Conservation (phyloP, 2,797 vertebrate genomes). For the Enteromius viviparus region DNA sequence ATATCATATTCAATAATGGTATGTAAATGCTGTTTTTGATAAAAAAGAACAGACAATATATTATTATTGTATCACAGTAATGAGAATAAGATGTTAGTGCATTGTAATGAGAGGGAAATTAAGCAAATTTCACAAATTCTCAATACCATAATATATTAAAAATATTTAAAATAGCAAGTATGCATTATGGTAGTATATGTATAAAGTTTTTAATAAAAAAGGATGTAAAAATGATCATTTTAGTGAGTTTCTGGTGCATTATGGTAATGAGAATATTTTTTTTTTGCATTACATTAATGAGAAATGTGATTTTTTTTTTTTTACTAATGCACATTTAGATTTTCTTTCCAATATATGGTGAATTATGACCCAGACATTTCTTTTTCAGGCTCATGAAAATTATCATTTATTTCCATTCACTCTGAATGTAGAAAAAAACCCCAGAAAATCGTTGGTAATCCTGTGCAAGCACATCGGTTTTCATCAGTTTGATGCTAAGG, state of each 20-base stretch:
- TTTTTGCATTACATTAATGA: neutral
- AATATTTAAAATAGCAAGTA: neutral
- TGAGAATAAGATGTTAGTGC: neutral
- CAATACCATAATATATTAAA: neutral
- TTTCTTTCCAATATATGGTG: neutral
- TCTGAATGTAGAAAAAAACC: neutral
- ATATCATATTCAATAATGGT: neutral
- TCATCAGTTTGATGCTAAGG: constrained; percentile 10
- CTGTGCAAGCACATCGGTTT: neutral
- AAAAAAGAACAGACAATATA: neutral
- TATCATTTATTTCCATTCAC: neutral
- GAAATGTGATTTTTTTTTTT: no score
- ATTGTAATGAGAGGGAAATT: neutral
- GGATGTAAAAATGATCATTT: neutral
- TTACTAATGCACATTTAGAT: constrained; percentile 6
- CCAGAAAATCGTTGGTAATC: neutral
- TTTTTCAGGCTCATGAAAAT: neutral
- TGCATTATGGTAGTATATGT: neutral
- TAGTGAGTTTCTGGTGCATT: neutral
- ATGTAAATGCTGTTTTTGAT: neutral
- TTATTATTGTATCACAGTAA: neutral
- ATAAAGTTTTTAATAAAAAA: neutral
- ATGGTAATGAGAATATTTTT: neutral
- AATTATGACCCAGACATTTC: neutral
- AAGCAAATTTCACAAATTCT: neutral